These are phyloP conservation scores for Hemichromis elongatus DNA, from an alignment of 2,113 vertebrate species.

Conservation along the genomic window DNA sequence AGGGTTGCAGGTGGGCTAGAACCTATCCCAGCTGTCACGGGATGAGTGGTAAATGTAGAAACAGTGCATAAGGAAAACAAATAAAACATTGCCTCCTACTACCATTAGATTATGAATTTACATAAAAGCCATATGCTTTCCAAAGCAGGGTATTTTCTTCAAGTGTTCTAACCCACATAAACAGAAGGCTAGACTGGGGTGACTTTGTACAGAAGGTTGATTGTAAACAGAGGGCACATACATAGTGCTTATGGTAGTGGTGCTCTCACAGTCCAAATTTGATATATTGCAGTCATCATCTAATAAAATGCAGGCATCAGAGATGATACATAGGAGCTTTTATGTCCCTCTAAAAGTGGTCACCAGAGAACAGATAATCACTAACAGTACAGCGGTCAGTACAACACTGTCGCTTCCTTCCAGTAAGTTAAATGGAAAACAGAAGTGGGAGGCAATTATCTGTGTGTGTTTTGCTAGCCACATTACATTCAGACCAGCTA, in stretches of 20 bases:
- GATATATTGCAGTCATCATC: conserved; percentile 46
- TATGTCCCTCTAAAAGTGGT: conserved; percentile 29
- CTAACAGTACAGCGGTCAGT: neutral
- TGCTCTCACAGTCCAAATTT: neutral
- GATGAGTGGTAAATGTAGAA: neutral
- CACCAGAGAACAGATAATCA: conserved; percentile 25
- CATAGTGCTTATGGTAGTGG: neutral
- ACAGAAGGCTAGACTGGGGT: neutral
- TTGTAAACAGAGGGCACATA: neutral
- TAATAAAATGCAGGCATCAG: conserved; percentile 31
- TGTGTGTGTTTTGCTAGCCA: neutral
- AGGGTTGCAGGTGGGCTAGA: neutral
- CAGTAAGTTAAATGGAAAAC: conserved; percentile 20
- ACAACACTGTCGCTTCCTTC: neutral
- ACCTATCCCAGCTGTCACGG: neutral
- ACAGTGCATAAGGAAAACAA: neutral
- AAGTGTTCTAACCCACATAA: neutral
- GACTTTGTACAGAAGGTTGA: neutral
- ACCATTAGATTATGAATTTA: neutral
- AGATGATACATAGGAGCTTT: conserved; percentile 25
- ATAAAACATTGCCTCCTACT: neutral
- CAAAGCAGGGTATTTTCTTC: neutral
- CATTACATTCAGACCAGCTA: neutral
- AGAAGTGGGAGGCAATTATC: neutral
- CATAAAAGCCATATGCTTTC: neutral